Base-by-base conservation (phyloP, 1,140 invertebrate genomes). In the Pemphigus obesinymphae region DNA sequence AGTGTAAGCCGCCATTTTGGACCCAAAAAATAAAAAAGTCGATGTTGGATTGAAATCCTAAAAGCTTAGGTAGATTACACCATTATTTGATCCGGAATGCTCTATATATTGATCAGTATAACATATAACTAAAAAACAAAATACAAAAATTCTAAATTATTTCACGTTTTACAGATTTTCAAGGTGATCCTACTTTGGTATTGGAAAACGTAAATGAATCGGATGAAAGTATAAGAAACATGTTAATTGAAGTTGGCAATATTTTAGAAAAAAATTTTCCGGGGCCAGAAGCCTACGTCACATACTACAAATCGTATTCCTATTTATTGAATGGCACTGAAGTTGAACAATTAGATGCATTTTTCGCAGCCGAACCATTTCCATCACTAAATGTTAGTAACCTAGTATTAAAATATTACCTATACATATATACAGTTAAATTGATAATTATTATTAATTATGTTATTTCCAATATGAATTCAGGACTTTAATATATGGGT, bases 241-340 rank as follows among this genome's bases (percentile, higher is more conserved):
- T 91, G 17, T 88, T 92, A 82, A 87, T 89, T 58, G 87, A 89
- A 83, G 89, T 90, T 50, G 85, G 91, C 83, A 85, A 87, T 2
- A 87, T 90, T 76, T 90, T 94, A 84, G 86, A 88, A 72, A 84
- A 85, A 0, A 95, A 94, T 87, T 86, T 89, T 3, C 84, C 88
- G 29, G 94, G 94, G 3, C 93, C 94, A 8, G 84, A 88, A 34
- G 88, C 89, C 81, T 95, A 93, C 86, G 85, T 95, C n/a, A 86
- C 87, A 66, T 88, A 87, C 43, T 96, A 94, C 85, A 86, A 91
- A 43, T 84, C 90, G 55, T 94, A 93, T 85, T 86, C 89, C 48
- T 93, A 93, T 85, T 89, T 96, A 11, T 87, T 94, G 31, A 90
- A 92, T 84, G 93, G 92, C 23, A 88, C 89, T 43, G 92, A 93